phyloP scores from a whole-genome alignment of 2,113 vertebrate genomes.

The Typhlomys cinereus region DNA sequence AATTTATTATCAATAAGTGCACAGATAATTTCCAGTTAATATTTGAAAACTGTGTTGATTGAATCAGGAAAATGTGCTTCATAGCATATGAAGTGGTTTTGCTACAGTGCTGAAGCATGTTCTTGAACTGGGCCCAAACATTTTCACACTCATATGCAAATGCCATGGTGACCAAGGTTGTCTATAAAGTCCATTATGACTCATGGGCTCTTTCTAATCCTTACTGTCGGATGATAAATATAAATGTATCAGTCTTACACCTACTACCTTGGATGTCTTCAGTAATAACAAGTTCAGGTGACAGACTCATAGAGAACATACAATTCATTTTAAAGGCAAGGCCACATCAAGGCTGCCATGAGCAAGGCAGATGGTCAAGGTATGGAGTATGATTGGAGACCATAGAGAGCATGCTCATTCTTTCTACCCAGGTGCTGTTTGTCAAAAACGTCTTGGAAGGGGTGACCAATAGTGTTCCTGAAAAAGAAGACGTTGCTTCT shows the following conservation, averaged over 20 bases:
- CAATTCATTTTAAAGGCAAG: not conserved
- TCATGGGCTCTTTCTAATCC: not conserved
- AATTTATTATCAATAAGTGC: not conserved
- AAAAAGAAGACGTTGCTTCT: not conserved
- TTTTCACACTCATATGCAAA: not conserved
- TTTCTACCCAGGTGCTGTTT: not conserved
- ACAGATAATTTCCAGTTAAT: not conserved
- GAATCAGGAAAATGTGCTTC: not conserved
- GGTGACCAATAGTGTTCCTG: not conserved
- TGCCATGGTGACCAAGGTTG: too few species aligned
- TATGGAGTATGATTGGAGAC: accelerated
- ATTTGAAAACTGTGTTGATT: not conserved
- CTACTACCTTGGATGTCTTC: too few species aligned
- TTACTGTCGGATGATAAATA: too few species aligned
- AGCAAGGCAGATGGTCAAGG: not conserved
- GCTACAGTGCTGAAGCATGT: not conserved
- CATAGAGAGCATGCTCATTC: not conserved
- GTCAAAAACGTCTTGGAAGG: too few species aligned
- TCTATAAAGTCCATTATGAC: not conserved
- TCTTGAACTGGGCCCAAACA: not conserved
- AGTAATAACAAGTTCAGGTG: not conserved
- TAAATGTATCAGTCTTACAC: not conserved
- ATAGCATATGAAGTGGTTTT: not conserved
- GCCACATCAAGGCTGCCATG: not conserved
- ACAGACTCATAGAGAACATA: not conserved